phyloP scores from a whole-genome alignment of 2,797 vertebrate genomes.

The Neostethus bicornis region DNA sequence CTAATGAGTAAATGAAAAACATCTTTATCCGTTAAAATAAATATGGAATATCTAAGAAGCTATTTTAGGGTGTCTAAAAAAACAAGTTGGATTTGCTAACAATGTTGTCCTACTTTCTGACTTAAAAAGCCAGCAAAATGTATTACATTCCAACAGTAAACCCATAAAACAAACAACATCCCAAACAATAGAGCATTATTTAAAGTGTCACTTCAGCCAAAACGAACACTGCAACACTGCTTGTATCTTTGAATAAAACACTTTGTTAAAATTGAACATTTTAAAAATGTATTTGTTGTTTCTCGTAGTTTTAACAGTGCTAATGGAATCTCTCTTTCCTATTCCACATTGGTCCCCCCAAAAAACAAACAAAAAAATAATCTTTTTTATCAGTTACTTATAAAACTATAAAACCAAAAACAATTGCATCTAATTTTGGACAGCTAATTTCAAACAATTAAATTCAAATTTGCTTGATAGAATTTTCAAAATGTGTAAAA shows the following conservation, averaged over 20 bases:
- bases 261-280: neutral
- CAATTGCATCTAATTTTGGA: conserved; percentile 15
- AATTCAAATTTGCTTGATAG: neutral
- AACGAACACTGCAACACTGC: conserved; percentile 14
- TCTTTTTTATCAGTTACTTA: too few relatives aligned
- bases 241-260: conserved; percentile 6
- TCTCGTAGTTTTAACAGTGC: conserved; percentile 10
- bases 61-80: neutral
- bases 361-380: conserved; percentile 7
- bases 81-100: neutral
- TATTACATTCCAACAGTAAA: neutral
- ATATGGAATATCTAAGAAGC: neutral
- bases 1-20: neutral
- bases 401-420: too few relatives aligned
- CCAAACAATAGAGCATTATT: neutral
- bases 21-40: neutral
- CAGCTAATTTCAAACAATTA: conserved; percentile 30
- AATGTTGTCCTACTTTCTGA: neutral
- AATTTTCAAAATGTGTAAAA: neutral
- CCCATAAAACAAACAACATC: conserved; percentile 2
- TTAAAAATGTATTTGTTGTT: too few relatives aligned
- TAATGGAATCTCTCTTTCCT: neutral
- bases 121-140: neutral
- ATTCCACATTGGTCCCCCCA: conserved; percentile 5
- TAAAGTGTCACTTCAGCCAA: neutral